Percentiles rank a stretch among this genome's conserved stretches.
These are phyloP conservation scores for Thaumatotibia leucotreta DNA, from an alignment of 1,140 invertebrate species.

Conservation along the genomic window DNA sequence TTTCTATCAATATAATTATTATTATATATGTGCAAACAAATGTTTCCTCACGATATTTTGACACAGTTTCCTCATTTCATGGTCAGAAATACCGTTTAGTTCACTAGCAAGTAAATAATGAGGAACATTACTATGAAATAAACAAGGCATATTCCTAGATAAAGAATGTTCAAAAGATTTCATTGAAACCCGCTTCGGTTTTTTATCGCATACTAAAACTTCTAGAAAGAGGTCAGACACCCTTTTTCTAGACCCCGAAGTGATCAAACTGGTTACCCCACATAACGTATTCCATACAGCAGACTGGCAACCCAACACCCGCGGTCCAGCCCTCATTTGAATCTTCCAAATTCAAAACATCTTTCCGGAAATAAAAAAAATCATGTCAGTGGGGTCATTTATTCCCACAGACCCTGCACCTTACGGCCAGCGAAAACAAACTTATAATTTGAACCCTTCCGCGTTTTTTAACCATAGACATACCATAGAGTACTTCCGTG, in stretches of 20 bases:
- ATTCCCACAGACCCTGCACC: conserved; percentile 51
- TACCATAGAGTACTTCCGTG: conserved; percentile 42
- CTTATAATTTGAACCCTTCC: conserved; percentile 68
- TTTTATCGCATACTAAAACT: neutral
- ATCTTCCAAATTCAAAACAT: conserved; percentile 39
- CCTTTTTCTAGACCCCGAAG: neutral
- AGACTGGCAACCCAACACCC: conserved; percentile 23
- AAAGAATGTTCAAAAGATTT: no score
- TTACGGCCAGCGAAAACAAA: conserved; percentile 56
- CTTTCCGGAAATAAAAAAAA: conserved; percentile 56
- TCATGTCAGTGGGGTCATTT: conserved; percentile 46
- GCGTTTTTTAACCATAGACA: conserved; percentile 50
- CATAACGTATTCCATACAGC: conserved; percentile 12
- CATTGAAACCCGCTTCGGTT: neutral
- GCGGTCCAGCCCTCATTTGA: conserved; percentile 30
- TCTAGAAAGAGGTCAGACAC: neutral
- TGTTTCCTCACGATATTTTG: no score
- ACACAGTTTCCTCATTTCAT: no score
- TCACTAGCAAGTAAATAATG: no score
- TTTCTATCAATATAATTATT: no score
- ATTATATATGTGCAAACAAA: no score
- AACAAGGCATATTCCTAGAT: no score
- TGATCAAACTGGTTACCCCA: neutral
- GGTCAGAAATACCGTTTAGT: no score
- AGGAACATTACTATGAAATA: no score